Evolutionary conservation across 2,113 vertebrate species (phyloP).

Genomic region (Dipodomys merriami): DNA sequence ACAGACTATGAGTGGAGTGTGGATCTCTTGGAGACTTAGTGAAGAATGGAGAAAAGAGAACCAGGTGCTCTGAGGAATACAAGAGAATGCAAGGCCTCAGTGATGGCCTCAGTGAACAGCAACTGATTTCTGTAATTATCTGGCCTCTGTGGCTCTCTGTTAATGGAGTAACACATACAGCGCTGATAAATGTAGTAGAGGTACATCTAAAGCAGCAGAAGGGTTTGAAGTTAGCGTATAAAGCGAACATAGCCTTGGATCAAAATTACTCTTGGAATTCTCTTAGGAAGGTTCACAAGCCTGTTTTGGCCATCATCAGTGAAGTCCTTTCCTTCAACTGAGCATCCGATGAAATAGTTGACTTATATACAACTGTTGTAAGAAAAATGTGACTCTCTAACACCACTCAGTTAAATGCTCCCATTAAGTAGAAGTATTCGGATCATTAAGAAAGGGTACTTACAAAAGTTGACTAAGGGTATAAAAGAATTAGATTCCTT

Average conservation of each 20-base stretch:
- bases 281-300: background rate
- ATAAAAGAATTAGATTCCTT: conserved; percentile 19
- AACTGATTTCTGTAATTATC: background rate
- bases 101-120: background rate
- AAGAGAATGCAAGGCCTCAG: background rate
- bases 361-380: conserved; percentile 18
- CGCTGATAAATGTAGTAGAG: background rate
- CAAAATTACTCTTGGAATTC: conserved; percentile 32
- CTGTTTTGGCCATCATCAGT: background rate
- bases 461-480: conserved; percentile 45
- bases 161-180: background rate
- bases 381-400: conserved; percentile 30
- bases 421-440: conserved; percentile 50
- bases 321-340: conserved; percentile 2
- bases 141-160: conserved; percentile 9
- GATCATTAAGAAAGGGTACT: conserved; percentile 34
- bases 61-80: background rate
- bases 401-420: conserved; percentile 56
- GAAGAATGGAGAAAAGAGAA: background rate
- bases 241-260: conserved; percentile 26
- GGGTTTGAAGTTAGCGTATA: conserved; percentile 14
- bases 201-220: background rate
- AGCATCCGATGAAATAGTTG: conserved; percentile 24
- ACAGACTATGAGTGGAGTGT: background rate
- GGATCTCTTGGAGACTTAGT: conserved; percentile 19